These are phyloP conservation scores for Pangasius sanitwongsei DNA, from an alignment of 2,797 vertebrate species.

Conservation along the genomic window DNA sequence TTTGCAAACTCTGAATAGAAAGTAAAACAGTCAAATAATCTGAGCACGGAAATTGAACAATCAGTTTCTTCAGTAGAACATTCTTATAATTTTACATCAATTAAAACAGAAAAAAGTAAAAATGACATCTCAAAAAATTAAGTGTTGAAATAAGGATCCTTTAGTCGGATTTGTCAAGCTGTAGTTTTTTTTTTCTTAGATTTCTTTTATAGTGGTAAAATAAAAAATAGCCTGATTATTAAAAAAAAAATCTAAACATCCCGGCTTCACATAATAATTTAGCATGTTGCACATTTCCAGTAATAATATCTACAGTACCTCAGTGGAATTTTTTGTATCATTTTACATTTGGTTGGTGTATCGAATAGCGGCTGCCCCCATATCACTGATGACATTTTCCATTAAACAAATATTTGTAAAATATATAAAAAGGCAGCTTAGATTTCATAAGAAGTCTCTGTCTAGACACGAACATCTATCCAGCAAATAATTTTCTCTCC, in stretches of 20 bases:
- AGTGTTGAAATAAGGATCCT: neutral
- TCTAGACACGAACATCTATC: neutral
- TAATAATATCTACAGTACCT: neutral
- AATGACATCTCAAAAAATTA: neutral
- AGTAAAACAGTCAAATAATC: neutral
- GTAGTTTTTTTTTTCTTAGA: neutral
- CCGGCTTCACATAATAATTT: neutral
- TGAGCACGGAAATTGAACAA: neutral
- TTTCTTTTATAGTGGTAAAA: neutral
- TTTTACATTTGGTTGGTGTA: neutral
- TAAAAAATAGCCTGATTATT: neutral
- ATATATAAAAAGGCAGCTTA: neutral
- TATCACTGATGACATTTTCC: neutral
- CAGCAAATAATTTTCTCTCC: neutral
- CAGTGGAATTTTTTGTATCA: neutral
- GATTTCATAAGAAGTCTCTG: neutral
- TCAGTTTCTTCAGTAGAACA: neutral
- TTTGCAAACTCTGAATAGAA: neutral
- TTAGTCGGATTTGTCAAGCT: neutral
- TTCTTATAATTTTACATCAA: neutral
- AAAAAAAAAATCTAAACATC: neutral
- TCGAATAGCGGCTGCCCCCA: neutral
- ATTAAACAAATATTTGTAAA: conserved; percentile 12
- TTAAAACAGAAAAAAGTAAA: neutral
- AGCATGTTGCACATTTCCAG: neutral